Conservation (phyloP, 1,140 invertebrate genomes). For the Sitophilus oryzae region DNA sequence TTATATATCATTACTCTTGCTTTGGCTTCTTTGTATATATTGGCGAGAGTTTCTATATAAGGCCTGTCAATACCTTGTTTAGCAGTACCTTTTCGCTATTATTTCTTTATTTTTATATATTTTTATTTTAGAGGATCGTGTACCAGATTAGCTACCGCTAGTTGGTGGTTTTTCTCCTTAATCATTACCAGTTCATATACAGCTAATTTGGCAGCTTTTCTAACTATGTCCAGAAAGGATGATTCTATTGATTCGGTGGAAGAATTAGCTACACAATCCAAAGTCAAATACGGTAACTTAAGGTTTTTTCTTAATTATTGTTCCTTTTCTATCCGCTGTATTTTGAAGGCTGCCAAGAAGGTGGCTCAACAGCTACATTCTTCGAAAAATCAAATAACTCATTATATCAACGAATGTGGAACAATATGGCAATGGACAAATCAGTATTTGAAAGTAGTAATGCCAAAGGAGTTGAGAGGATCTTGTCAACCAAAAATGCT, state of each 20-base stretch:
- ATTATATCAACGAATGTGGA: conserved; percentile 62
- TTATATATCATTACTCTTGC: too few species aligned
- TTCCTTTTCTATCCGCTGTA: too few species aligned
- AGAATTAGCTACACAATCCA: conserved; percentile 86
- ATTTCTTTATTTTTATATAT: too few species aligned
- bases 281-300: conserved; percentile 62
- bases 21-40: too few species aligned
- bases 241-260: conserved; percentile 67
- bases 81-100: too few species aligned
- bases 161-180: conserved; percentile 95
- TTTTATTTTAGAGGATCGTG: conserved; percentile 55
- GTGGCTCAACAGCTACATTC: conserved; percentile 69
- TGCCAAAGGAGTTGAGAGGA: conserved; percentile 78
- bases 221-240: conserved; percentile 80
- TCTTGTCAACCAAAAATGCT: conserved; percentile 58
- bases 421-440: conserved; percentile 70
- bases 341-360: conserved; percentile 45
- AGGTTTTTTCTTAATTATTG: neutral
- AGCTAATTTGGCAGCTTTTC: conserved; percentile 90
- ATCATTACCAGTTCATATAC: conserved; percentile 96
- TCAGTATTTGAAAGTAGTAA: conserved; percentile 76
- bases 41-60: too few species aligned
- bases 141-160: conserved; percentile 71
- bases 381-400: conserved; percentile 66
- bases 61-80: too few species aligned